Conservation (phyloP, 2,888 invertebrate genomes). For the Colletes collaris region DNA sequence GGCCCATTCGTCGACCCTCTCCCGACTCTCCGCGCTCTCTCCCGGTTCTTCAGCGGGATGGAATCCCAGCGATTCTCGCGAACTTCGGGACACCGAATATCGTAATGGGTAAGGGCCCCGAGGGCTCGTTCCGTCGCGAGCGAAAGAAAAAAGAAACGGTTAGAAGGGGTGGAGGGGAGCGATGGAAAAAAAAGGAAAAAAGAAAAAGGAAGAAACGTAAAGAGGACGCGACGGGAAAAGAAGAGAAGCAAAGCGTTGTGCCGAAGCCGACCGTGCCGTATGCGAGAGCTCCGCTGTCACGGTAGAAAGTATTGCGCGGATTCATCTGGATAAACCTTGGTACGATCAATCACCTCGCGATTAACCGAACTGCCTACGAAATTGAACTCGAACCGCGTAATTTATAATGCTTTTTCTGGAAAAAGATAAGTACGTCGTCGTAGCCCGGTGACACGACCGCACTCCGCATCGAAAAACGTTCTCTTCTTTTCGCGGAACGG, state of each 20-base stretch:
- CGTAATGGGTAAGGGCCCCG: conserved; percentile 38
- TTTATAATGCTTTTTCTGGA: conserved; percentile 59
- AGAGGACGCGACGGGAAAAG: not conserved
- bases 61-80: conserved; percentile 61
- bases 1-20: conserved; percentile 25
- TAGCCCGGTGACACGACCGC: conserved; percentile 39
- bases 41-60: conserved; percentile 29
- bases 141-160: not conserved
- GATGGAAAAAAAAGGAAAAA: not conserved
- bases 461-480: conserved; percentile 24
- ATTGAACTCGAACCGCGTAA: conserved; percentile 62
- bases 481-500: too few species aligned
- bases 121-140: conserved; percentile 1
- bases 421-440: conserved; percentile 51
- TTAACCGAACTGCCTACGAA: conserved; percentile 63
- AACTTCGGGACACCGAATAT: conserved; percentile 42
- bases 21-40: not conserved
- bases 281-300: conserved; percentile 58
- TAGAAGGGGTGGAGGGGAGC: not conserved
- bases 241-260: conserved; percentile 18
- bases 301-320: conserved; percentile 67
- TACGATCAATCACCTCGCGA: conserved; percentile 67
- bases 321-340: conserved; percentile 68
- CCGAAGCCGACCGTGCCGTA: conserved; percentile 51
- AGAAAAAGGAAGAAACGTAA: too few species aligned